Evolutionary conservation across 2,888 invertebrate species (phyloP).

Genomic region (Marronus borbonicus): DNA sequence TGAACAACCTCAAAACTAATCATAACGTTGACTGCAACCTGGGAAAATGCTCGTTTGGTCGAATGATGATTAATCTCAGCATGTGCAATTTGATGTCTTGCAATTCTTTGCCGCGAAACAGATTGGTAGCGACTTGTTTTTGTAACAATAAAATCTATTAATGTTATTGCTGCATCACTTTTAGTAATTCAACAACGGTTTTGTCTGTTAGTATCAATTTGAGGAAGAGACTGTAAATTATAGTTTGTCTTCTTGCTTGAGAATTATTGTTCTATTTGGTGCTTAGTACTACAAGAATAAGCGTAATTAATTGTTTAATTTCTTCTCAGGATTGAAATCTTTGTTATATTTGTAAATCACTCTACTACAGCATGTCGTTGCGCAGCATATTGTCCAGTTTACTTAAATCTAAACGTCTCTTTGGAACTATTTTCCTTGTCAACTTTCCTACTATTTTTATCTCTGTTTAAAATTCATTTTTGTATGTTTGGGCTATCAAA

Average conservation of each 20-base stretch:
- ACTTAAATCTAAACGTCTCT: slow-evolving; percentile 67
- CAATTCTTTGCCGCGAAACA: slow-evolving; percentile 31
- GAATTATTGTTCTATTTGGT: neutral
- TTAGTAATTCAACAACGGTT: slow-evolving; percentile 75
- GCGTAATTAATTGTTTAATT: neutral
- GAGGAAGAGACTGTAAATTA: neutral
- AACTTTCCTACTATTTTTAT: slow-evolving; percentile 54
- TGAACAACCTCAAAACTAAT: slow-evolving; percentile 77
- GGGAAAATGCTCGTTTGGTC: slow-evolving; percentile 67
- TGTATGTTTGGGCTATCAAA: slow-evolving; percentile 62
- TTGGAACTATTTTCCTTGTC: slow-evolving; percentile 68
- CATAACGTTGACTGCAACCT: slow-evolving; percentile 82
- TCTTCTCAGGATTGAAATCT: neutral
- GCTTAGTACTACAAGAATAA: neutral
- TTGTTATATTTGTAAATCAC: neutral
- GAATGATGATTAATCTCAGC: slow-evolving; percentile 48
- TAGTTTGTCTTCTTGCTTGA: neutral
- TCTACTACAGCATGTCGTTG: neutral
- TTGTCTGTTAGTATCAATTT: neutral
- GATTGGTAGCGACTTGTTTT: slow-evolving; percentile 74
- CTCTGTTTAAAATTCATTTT: neutral
- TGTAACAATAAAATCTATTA: slow-evolving; percentile 78
- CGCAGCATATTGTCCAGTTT: slow-evolving; percentile 56
- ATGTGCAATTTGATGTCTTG: slow-evolving; percentile 49
- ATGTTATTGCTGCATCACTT: slow-evolving; percentile 79